Base-by-base conservation (phyloP, 2,113 vertebrate species). In the Dipodomys spectabilis region DNA sequence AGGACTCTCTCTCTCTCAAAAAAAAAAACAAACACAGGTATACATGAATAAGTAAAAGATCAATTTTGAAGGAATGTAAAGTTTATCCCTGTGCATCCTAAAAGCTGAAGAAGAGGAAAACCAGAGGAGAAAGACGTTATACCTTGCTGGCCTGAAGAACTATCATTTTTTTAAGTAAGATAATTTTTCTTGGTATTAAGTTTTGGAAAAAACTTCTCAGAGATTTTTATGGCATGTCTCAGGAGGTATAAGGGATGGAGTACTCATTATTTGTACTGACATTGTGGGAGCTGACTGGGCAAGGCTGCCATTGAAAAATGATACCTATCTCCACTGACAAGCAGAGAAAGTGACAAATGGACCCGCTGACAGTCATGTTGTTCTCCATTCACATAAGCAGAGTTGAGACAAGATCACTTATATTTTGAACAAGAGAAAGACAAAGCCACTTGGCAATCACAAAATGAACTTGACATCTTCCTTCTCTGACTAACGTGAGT, bases 311-410 rank as follows among this genome's bases (percentile, higher is more conserved):
- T 45, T 74, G 45, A 90, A 90, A 95, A 93, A 92, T 80, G 53
- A 96, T 95, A 93, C 80, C 72, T 9, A 72, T 79, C 49, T 35
- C 67, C 88, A 32, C 44, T 93, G 86, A 89, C 53, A 93, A 81
- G 32, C 69, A 95, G 79, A 88, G 62, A 96, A 94, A 86, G 92
- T 94, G 90, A 95, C 62, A 96, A 94, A 87, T 5, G 35, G 69
- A 87, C 81, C 81, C 87, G 84, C 87, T 95, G 90, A 73, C 80
- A 89, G 25, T 39, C 93, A 27, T 39, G 15, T 79, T 94, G 44
- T 86, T 92, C 86, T 90, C 86, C 90, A 90, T 25, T 90, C 72
- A 88, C 53, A 94, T 72, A 87, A 96, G 93, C 65, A 87, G 45
- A 71, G n/a, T 39, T 82, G 92, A 27, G 75, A 90, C 57, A 67